Evolutionary conservation across 2,888 invertebrate species (phyloP).

Genomic region (Eupithecia dodoneata): DNA sequence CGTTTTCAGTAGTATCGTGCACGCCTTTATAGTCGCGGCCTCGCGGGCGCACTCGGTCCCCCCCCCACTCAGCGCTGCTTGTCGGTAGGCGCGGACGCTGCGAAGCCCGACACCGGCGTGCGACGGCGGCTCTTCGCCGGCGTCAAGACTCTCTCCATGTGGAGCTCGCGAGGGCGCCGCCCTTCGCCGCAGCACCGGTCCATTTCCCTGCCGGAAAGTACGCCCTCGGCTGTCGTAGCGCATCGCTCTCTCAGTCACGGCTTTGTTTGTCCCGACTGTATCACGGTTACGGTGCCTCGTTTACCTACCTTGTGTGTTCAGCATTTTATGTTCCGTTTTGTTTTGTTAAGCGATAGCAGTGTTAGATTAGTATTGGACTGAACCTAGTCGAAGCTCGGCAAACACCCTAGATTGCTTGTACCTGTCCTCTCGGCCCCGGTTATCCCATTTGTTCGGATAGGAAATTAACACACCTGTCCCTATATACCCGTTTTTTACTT

Average conservation of each 20-base stretch:
- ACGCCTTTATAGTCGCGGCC: slow-evolving; percentile 69
- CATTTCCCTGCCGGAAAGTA: slow-evolving; percentile 95
- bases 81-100: slow-evolving; percentile 75
- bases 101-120: slow-evolving; percentile 86
- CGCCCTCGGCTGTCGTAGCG: slow-evolving; percentile 78
- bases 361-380: slow-evolving; percentile 75
- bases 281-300: slow-evolving; percentile 73
- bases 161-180: slow-evolving; percentile 87
- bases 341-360: slow-evolving; percentile 75
- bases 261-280: slow-evolving; percentile 79
- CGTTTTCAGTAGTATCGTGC: slow-evolving; percentile 81
- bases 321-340: slow-evolving; percentile 65
- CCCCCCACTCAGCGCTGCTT: slow-evolving; percentile 78
- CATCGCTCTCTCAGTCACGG: slow-evolving; percentile 76
- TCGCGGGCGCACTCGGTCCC: slow-evolving; percentile 72
- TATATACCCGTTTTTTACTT: slow-evolving; percentile 40
- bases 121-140: slow-evolving; percentile 91
- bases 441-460: slow-evolving; percentile 30
- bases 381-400: slow-evolving; percentile 75
- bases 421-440: slow-evolving; percentile 66
- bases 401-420: slow-evolving; percentile 75
- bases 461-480: slow-evolving; percentile 22
- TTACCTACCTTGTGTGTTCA: slow-evolving; percentile 73
- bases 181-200: slow-evolving; percentile 91
- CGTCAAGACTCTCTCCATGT: slow-evolving; percentile 91